phyloP scores from a whole-genome alignment of 2,888 invertebrate genomes.

The Gnatocerus cornutus region DNA sequence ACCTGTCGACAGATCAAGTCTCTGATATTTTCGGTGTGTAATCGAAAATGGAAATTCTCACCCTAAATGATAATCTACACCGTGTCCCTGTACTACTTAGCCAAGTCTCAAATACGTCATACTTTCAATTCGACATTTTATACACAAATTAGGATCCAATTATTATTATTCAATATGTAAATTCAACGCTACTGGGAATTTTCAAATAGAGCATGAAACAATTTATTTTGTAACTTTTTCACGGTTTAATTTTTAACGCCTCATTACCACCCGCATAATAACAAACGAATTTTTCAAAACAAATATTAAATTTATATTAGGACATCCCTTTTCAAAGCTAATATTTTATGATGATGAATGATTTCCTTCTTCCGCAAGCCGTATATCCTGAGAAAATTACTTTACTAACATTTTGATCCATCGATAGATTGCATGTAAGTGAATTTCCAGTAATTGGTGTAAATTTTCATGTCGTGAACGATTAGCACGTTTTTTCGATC shows the following conservation, averaged over 20 bases:
- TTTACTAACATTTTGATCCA: slow-evolving; percentile 46
- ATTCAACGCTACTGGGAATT: slow-evolving; percentile 29
- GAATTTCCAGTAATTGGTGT: slow-evolving; percentile 43
- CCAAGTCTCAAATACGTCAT: slow-evolving; percentile 31
- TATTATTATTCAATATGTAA: slow-evolving; percentile 46
- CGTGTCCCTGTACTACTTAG: slow-evolving; percentile 34
- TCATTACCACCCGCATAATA: slow-evolving; percentile 14
- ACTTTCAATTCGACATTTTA: slow-evolving; percentile 36
- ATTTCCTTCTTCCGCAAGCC: slow-evolving; percentile 46
- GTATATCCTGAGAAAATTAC: slow-evolving; percentile 46
- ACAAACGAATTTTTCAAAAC: slow-evolving; percentile 25
- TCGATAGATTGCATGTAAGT: slow-evolving; percentile 48
- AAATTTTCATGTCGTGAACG: slow-evolving; percentile 41
- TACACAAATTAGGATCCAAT: slow-evolving; percentile 39
- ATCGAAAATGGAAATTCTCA: slow-evolving; percentile 19
- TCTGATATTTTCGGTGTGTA: slow-evolving; percentile 11
- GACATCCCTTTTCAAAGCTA: slow-evolving; percentile 43
- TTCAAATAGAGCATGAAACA: slow-evolving; percentile 36
- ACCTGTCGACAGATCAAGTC: slow-evolving; percentile 21
- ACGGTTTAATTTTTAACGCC: slow-evolving; percentile 9
- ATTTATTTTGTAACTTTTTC: slow-evolving; percentile 20
- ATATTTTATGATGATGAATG: slow-evolving; percentile 48
- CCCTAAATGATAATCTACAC: slow-evolving; percentile 19
- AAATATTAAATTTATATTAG: slow-evolving; percentile 46
- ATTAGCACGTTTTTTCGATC: slow-evolving; percentile 24